Evolutionary conservation across 2,113 vertebrate species (phyloP).

Genomic region (human): GRCh38 chr9:5176001-5176500

Average conservation of each 20-base stretch:
- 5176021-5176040: too few species aligned
- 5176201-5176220: background rate
- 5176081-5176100: background rate
- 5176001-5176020: too few species aligned
- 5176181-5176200: background rate
- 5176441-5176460: background rate
- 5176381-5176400: background rate
- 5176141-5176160: background rate
- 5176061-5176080: background rate
- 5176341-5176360: background rate
- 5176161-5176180: background rate
- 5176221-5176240: background rate
- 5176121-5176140: background rate
- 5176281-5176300: background rate
- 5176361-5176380: background rate
- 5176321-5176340: background rate
- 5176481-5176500: background rate
- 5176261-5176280: background rate
- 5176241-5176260: background rate
- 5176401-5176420: background rate
- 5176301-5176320: background rate
- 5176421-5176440: background rate
- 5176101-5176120: background rate
- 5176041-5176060: background rate
- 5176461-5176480: background rate